phyloP scores from a whole-genome alignment of 1,140 invertebrate species.

The Tetragnatha versicolor region DNA sequence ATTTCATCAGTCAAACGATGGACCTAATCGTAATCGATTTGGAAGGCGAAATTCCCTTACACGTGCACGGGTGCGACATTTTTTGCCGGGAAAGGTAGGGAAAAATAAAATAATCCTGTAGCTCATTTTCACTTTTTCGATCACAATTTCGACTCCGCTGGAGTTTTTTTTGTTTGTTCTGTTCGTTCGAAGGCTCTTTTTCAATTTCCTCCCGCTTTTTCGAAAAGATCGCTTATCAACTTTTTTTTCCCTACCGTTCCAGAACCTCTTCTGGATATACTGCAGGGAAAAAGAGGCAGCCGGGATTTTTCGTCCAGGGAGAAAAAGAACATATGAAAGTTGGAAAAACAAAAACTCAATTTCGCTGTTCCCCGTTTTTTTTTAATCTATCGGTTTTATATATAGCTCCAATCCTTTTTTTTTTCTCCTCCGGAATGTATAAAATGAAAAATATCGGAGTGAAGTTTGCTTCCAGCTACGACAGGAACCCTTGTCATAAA shows the following conservation, averaged over 20 bases:
- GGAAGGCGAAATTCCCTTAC: constrained; percentile 12
- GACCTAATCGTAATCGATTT: constrained; percentile 52
- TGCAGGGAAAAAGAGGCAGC: neutral
- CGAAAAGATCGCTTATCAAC: constrained; percentile 40
- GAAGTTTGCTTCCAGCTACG: no score
- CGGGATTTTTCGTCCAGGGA: neutral
- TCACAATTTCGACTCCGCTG: constrained; percentile 38
- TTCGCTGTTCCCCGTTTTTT: no score
- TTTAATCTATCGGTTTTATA: no score
- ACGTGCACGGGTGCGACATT: constrained; percentile 33
- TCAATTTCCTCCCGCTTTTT: constrained; percentile 51
- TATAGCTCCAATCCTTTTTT: no score
- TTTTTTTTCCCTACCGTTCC: constrained; percentile 4
- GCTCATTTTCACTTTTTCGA: constrained; percentile 50
- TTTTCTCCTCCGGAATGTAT: no score
- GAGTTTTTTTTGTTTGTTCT: constrained; percentile 11
- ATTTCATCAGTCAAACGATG: constrained; percentile 53
- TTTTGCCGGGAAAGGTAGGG: constrained; percentile 12
- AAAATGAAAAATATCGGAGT: no score
- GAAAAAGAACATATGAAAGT: neutral
- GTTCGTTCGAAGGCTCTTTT: constrained; percentile 28
- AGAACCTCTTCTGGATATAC: neutral
- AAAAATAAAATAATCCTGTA: constrained; percentile 24
- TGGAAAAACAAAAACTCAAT: neutral
- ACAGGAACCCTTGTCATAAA: no score